These are phyloP conservation scores for Eudemis profundana DNA, from an alignment of 2,888 invertebrate genomes.

Conservation along the genomic window DNA sequence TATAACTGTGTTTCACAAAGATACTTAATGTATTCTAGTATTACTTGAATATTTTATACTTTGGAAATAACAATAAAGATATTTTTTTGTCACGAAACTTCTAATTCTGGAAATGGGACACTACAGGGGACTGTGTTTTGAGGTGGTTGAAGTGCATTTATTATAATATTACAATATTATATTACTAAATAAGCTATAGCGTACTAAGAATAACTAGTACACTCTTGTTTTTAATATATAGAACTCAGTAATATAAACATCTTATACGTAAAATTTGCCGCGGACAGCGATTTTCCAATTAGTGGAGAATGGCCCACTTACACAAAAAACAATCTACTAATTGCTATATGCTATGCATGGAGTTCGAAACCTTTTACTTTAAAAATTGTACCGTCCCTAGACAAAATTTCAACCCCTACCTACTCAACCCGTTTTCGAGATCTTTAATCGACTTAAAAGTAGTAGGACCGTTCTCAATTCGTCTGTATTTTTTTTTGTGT, in stretches of 20 bases:
- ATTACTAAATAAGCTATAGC: constrained; percentile 15
- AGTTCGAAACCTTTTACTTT: too few relatives aligned
- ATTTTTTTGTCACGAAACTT: constrained; percentile 30
- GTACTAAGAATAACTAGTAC: constrained; percentile 30
- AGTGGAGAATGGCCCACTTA: constrained; percentile 39
- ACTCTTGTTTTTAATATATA: constrained; percentile 28
- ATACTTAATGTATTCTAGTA: constrained; percentile 16
- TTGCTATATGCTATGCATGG: too few relatives aligned
- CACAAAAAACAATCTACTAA: too few relatives aligned
- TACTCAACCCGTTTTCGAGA: too few relatives aligned
- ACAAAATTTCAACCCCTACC: too few relatives aligned
- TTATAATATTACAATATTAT: constrained; percentile 24
- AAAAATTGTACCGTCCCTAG: too few relatives aligned
- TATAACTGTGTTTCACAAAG: constrained; percentile 22
- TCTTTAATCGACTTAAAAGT: too few relatives aligned
- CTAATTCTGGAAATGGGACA: constrained; percentile 41
- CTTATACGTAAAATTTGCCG: constrained; percentile 39
- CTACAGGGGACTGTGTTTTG: constrained; percentile 41
- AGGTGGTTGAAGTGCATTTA: constrained; percentile 28
- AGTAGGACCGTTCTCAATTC: too few relatives aligned
- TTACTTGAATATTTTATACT: constrained; percentile 32
- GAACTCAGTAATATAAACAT: constrained; percentile 33
- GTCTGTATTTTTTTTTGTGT: too few relatives aligned
- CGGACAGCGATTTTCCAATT: constrained; percentile 44
- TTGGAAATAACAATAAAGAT: constrained; percentile 31